phyloP scores from a whole-genome alignment of 2,797 vertebrate species.

The Parambassis ranga region DNA sequence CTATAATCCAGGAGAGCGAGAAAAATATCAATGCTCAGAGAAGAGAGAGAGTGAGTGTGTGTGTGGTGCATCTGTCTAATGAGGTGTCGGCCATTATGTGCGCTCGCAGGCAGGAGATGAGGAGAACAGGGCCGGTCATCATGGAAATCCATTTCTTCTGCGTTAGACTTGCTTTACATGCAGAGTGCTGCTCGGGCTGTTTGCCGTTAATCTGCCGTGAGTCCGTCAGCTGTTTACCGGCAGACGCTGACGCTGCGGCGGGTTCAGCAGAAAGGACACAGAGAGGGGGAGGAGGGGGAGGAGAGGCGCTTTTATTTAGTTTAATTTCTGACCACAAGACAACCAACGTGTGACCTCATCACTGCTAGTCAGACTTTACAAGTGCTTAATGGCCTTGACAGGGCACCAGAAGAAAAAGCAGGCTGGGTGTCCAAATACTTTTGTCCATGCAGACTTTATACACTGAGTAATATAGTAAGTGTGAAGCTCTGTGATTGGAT shows the following conservation, averaged over 20 bases:
- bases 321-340: too few species aligned
- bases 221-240: conserved; percentile 35
- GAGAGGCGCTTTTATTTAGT: too few species aligned
- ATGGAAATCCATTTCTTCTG: conserved; percentile 6
- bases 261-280: conserved; percentile 36
- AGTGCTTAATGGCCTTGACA: too few species aligned
- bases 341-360: too few species aligned
- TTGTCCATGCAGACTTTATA: too few species aligned
- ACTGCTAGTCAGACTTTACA: too few species aligned
- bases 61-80: conserved; percentile 19
- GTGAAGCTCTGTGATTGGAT: conserved; percentile 10
- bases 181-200: background rate
- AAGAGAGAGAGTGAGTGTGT: conserved; percentile 18
- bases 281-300: background rate
- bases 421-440: too few species aligned
- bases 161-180: conserved; percentile 18
- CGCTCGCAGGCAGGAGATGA: background rate
- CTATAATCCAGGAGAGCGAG: conserved; percentile 50
- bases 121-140: background rate
- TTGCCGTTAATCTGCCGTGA: background rate
- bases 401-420: too few species aligned
- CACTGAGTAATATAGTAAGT: too few species aligned
- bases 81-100: background rate
- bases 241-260: conserved; percentile 3
- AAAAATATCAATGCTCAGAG: conserved; percentile 31